phyloP scores from a whole-genome alignment of 2,113 vertebrate genomes.

The Rhea pennata region DNA sequence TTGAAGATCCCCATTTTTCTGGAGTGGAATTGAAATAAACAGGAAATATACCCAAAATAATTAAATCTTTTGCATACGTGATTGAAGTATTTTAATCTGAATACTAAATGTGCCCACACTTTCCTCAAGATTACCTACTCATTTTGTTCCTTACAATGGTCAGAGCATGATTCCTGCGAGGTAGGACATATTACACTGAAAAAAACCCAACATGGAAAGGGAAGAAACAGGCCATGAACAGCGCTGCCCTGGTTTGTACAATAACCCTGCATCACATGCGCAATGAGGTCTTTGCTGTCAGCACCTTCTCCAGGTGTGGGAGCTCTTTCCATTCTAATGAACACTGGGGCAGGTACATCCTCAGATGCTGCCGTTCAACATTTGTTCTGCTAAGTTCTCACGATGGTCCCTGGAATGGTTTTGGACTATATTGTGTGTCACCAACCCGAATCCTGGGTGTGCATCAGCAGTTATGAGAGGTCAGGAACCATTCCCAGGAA shows the following conservation, averaged over 20 bases:
- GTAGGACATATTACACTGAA: neutral
- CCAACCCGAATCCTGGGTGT: neutral
- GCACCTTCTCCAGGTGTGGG: neutral
- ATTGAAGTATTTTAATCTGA: neutral
- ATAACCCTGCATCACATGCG: accelerated
- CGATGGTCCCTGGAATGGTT: neutral
- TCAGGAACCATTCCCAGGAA: neutral
- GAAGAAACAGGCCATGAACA: neutral
- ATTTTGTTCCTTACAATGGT: neutral
- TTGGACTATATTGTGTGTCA: neutral
- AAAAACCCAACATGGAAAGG: neutral
- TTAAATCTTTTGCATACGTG: neutral
- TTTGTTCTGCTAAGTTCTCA: neutral
- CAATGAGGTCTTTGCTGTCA: neutral
- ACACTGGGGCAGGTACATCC: neutral
- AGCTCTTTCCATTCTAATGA: neutral
- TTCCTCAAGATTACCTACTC: neutral
- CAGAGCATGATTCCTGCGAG: neutral
- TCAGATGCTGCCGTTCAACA: neutral
- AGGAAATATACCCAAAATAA: neutral
- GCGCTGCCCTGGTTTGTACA: neutral
- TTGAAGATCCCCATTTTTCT: neutral
- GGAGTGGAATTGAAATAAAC: neutral
- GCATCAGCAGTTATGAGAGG: accelerated
- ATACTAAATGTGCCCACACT: neutral